Percentiles rank a stretch among this genome's conserved stretches.
Evolutionary conservation across 1,140 invertebrate genomes (phyloP).

Genomic region (Trissolcus basalis): DNA sequence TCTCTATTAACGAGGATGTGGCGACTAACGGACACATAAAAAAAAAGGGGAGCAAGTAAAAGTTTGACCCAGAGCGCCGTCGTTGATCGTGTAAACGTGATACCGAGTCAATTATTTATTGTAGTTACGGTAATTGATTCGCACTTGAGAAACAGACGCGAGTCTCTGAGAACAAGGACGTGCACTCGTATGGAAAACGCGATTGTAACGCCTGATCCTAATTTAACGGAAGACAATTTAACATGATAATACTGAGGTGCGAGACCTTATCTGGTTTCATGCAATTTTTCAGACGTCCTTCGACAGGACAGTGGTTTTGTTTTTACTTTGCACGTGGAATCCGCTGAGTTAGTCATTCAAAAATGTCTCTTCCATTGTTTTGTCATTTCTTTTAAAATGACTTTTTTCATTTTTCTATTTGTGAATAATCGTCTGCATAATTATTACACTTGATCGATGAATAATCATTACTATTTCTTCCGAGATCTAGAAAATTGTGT

Average conservation of each 20-base stretch:
- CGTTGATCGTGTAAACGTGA: neutral
- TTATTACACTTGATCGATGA: no score
- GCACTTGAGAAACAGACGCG: constrained; percentile 21
- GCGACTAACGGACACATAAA: constrained; percentile 2
- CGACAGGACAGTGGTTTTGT: no score
- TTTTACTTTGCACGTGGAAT: no score
- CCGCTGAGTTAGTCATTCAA: no score
- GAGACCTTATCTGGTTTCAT: constrained; percentile 51
- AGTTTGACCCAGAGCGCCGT: neutral
- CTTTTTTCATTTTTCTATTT: no score
- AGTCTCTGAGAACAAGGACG: constrained; percentile 30
- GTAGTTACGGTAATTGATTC: constrained; percentile 22
- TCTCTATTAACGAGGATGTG: constrained; percentile 8
- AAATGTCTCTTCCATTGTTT: no score
- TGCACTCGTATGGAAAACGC: constrained; percentile 12
- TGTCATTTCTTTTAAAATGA: no score
- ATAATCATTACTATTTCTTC: no score
- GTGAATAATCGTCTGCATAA: no score
- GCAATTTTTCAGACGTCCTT: no score
- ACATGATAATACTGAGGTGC: constrained; percentile 1
- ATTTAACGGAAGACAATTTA: constrained; percentile 22
- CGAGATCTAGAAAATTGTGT: no score
- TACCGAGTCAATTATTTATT: constrained; percentile 9
- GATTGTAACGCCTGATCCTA: constrained; percentile 16
- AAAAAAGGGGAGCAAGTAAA: constrained; percentile 1